Evolutionary conservation across 1,140 invertebrate species (phyloP).

Genomic region (Lordiphosa clarofinis): DNA sequence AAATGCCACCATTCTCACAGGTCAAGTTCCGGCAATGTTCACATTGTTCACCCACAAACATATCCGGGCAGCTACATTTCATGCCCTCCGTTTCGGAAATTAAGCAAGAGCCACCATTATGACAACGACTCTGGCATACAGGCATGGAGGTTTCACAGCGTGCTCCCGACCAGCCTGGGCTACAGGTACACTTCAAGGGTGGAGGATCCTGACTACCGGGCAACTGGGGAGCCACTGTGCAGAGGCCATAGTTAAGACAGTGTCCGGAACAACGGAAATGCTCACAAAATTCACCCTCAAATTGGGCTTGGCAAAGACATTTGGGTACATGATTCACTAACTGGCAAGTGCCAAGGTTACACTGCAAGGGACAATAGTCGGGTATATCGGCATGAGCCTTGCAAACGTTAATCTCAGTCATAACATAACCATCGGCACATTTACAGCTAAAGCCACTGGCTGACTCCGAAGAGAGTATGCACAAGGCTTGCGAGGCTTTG

Average conservation of each 20-base stretch:
- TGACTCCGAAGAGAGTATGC: constrained; percentile 80
- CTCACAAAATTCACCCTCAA: constrained; percentile 83
- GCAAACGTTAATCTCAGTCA: constrained; percentile 61
- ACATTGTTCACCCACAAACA: constrained; percentile 72
- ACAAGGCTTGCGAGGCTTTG: constrained; percentile 81
- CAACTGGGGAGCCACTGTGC: constrained; percentile 79
- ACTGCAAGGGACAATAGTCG: constrained; percentile 78
- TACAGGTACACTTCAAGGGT: constrained; percentile 83
- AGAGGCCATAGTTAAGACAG: constrained; percentile 84
- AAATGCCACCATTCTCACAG: constrained; percentile 77
- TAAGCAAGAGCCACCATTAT: constrained; percentile 72
- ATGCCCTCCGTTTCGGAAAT: constrained; percentile 62
- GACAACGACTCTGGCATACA: constrained; percentile 80
- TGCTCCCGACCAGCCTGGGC: constrained; percentile 84
- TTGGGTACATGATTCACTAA: constrained; percentile 78
- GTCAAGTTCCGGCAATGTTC: constrained; percentile 74
- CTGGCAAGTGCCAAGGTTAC: constrained; percentile 82
- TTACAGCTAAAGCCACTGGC: constrained; percentile 81
- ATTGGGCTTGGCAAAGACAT: constrained; percentile 83
- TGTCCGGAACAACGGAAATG: constrained; percentile 84
- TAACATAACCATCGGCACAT: constrained; percentile 84
- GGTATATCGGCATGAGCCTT: constrained; percentile 60
- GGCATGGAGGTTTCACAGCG: constrained; percentile 83
- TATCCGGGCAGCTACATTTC: constrained; percentile 69
- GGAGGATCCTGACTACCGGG: constrained; percentile 55